phyloP scores from a whole-genome alignment of 2,113 vertebrate genomes.

The Paradisaea rubra region DNA sequence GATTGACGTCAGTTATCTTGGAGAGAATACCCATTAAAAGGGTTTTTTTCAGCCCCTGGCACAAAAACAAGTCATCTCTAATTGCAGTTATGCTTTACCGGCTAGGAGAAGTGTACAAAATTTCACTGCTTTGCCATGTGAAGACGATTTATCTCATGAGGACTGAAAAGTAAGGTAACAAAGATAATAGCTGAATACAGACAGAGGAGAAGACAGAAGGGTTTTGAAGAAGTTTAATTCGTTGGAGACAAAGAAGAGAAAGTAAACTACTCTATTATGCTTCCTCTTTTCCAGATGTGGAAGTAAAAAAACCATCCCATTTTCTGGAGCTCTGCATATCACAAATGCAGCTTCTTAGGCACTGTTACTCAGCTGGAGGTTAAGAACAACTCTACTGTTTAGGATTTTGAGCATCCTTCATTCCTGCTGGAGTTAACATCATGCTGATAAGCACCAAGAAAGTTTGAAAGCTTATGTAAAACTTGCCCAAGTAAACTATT shows the following conservation, averaged over 20 bases:
- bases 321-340: not conserved
- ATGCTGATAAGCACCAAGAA: not conserved
- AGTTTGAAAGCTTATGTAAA: constrained; percentile 6
- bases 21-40: not conserved
- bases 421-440: not conserved
- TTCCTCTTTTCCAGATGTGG: not conserved
- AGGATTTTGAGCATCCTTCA: not conserved
- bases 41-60: not conserved
- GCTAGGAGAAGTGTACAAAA: not conserved
- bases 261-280: not conserved
- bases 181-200: not conserved
- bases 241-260: not conserved
- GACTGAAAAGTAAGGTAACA: not conserved
- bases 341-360: not conserved
- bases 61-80: not conserved
- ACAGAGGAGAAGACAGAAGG: not conserved
- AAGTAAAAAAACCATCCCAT: not conserved
- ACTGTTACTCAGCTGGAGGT: not conserved
- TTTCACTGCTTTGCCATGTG: not conserved
- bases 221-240: not conserved
- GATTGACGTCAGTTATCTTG: constrained; percentile 38
- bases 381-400: constrained; percentile 1
- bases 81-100: constrained; percentile 25
- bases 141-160: not conserved
- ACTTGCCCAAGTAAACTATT: not conserved